Percentiles rank a stretch among this genome's conserved stretches.
phyloP scores from a whole-genome alignment of 2,797 vertebrate species.

The Benthosema pterotum region DNA sequence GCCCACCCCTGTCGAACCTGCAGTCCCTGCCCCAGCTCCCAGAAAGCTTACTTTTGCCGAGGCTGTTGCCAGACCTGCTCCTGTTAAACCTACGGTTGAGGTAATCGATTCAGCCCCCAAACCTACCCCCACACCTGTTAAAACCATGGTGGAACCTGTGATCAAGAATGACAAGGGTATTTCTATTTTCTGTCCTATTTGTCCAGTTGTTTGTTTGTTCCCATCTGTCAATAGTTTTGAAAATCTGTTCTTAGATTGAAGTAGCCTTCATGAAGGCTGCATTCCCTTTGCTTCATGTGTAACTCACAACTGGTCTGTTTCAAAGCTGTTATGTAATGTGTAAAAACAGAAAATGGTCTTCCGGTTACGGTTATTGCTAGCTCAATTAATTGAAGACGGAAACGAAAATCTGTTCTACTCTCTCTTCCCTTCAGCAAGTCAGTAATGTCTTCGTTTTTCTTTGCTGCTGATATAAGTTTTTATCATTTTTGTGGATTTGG shows the following conservation, averaged over 20 bases:
- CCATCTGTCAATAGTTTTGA: slow-evolving; percentile 28
- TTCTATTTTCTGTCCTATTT: slow-evolving; percentile 60
- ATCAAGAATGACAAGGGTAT: slow-evolving; percentile 98
- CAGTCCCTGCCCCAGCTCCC: slow-evolving; percentile 36
- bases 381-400: slow-evolving; percentile 9
- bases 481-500: no score
- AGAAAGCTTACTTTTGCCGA: slow-evolving; percentile 77
- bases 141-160: slow-evolving; percentile 83
- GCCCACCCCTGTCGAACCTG: slow-evolving; percentile 43
- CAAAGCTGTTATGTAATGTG: slow-evolving; percentile 14
- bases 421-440: background rate
- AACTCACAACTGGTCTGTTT: slow-evolving; percentile 23
- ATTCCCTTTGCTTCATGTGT: slow-evolving; percentile 1
- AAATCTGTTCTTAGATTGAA: slow-evolving; percentile 15
- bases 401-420: background rate
- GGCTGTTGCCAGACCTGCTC: slow-evolving; percentile 66
- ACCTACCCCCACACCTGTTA: slow-evolving; percentile 63
- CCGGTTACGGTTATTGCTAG: background rate
- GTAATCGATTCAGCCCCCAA: slow-evolving; percentile 57
- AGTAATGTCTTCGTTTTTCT: background rate
- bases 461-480: no score
- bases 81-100: slow-evolving; percentile 66
- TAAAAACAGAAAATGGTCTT: background rate
- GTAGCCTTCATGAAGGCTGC: background rate
- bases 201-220: slow-evolving; percentile 35